Conservation (phyloP, 2,888 invertebrate species). For the Coelogynopora nodosa region DNA sequence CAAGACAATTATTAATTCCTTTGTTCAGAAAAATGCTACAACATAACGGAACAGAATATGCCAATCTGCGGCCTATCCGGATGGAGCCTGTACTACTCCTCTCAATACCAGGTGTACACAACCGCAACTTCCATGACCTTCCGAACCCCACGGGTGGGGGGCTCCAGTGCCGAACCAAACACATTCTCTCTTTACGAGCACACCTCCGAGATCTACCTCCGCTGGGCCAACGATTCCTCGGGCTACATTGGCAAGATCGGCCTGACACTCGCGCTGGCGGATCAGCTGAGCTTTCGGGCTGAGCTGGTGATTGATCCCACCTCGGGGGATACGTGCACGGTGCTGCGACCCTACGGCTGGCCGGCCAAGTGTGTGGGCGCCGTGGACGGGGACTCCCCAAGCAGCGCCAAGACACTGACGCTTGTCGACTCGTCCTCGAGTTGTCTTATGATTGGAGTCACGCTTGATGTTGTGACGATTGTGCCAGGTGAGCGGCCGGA, state of each 20-base stretch:
- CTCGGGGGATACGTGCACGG: not conserved
- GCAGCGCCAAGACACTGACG: too few species aligned
- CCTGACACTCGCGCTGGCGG: not conserved
- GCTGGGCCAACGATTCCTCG: not conserved
- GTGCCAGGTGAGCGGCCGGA: too few species aligned
- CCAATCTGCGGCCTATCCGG: not conserved
- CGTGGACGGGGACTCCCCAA: not conserved
- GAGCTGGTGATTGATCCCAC: not conserved
- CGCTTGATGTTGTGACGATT: not conserved
- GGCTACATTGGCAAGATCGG: not conserved
- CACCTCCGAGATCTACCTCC: not conserved
- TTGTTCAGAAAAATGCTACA: constrained; percentile 27
- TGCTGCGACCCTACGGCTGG: not conserved
- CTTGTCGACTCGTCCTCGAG: not conserved
- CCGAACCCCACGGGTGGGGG: not conserved
- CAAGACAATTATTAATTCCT: too few species aligned
- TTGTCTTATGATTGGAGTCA: not conserved
- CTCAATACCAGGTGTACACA: not conserved
- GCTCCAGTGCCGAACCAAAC: not conserved
- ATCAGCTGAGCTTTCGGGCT: not conserved
- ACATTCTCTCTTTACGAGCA: not conserved
- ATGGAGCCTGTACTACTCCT: not conserved
- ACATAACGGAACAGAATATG: not conserved
- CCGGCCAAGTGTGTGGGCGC: not conserved
- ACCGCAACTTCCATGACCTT: not conserved